Conservation (phyloP, 2,888 invertebrate genomes). For the Gymnocheta viridis region DNA sequence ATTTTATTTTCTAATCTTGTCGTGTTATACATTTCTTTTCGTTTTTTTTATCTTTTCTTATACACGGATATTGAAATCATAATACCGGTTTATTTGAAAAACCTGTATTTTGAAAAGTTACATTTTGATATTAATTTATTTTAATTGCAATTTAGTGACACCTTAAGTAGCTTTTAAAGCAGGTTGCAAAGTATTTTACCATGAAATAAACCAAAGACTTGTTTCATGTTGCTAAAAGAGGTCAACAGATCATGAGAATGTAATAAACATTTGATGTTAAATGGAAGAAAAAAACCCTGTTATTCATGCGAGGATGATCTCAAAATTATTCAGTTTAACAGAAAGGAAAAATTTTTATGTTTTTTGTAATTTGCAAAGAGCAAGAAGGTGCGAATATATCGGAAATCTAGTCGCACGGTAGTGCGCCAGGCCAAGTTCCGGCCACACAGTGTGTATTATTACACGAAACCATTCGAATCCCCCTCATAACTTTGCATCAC, state of each 20-base stretch:
- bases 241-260: slow-evolving; percentile 55
- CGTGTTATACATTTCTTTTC: slow-evolving; percentile 29
- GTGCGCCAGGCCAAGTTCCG: too few relatives aligned
- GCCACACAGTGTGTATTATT: too few relatives aligned
- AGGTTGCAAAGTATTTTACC: not conserved
- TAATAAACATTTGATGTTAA: not conserved
- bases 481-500: too few relatives aligned
- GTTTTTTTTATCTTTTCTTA: not conserved
- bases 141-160: slow-evolving; percentile 27
- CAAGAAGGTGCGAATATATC: too few relatives aligned
- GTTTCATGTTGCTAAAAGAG: not conserved
- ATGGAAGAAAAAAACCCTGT: not conserved
- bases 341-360: not conserved
- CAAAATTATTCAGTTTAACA: not conserved
- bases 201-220: slow-evolving; percentile 1
- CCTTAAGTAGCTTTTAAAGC: slow-evolving; percentile 30
- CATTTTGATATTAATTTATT: not conserved
- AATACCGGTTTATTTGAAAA: slow-evolving; percentile 31
- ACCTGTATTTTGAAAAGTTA: not conserved
- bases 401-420: too few relatives aligned
- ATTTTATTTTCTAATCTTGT: slow-evolving; percentile 57
- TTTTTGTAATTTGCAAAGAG: not conserved
- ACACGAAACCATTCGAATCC: too few relatives aligned
- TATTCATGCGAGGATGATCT: not conserved
- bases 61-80: slow-evolving; percentile 8